Evolutionary conservation across 1,140 invertebrate genomes (phyloP), one percentile per base, ranked within the genome.

Genomic region (Metaphire vulgaris): DNA sequence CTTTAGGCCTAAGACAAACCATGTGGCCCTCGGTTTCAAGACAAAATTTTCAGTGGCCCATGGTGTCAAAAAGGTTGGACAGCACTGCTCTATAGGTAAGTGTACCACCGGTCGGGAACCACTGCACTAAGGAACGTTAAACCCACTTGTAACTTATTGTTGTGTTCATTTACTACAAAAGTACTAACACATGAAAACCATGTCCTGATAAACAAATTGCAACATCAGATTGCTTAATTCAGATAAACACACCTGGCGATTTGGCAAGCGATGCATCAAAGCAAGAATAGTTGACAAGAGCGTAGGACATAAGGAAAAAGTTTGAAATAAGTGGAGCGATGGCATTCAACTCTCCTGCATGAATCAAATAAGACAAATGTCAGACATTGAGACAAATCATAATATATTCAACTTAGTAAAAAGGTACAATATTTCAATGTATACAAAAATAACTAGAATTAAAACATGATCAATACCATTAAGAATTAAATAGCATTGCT

Each of bases 271-370:
- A 90, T 90, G 87, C 94, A 76, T 98, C 95, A 87, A 98, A 98
- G 67, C 94, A 96, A 82, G 95, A 96, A 87, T 96, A 97, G 87
- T 98, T 98, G 82, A 97, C 96, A 34, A 98, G 89, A 31, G 94
- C 94, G 83, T 97, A 98, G 1, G 95, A 93, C n/a, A n/a, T n/a
- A n/a, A n/a, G n/a, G n/a, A n/a, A n/a, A n/a, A n/a, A n/a, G n/a
- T n/a, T n/a, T n/a, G 95, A 96, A 79, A 97, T 97, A 72, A 98
- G 87, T 0, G 93, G 93, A 29, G 95, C 95, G 79, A 98, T 96
- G 1, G 90, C 89, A 86, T 99, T 97, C 33, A 98, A 85, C 82
- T 96, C 92, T 71, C 87, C 88, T 87, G 79, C n/a, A 33, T 30
- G 6, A 33, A 2, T 33, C 31, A 30, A 1, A 15, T 65, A 14